Conservation (phyloP, 2,113 vertebrate genomes). For the Theropithecus gelada region DNA sequence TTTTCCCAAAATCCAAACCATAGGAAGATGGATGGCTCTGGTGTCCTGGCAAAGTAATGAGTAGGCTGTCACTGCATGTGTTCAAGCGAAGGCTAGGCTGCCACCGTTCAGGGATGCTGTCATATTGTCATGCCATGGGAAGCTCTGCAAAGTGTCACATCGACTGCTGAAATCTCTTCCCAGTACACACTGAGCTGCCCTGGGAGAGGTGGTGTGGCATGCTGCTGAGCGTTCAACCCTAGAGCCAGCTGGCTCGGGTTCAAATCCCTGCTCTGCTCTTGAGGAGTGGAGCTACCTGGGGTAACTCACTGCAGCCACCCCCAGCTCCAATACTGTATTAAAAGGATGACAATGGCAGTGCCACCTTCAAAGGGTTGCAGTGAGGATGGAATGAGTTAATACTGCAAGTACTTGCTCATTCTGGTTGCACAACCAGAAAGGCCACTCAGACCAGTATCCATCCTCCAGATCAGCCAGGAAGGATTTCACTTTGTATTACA, state of each 20-base stretch:
- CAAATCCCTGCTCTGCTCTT: neutral
- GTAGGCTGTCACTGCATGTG: neutral
- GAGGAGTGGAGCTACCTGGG: neutral
- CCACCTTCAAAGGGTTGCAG: neutral
- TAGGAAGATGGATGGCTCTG: neutral
- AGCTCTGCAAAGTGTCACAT: neutral
- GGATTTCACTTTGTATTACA: neutral
- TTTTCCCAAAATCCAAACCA: neutral
- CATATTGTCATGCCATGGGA: neutral
- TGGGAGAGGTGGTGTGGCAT: neutral
- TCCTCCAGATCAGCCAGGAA: neutral
- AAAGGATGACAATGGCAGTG: neutral
- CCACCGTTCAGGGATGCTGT: neutral
- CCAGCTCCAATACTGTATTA: neutral
- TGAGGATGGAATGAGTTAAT: neutral
- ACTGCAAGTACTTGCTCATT: neutral
- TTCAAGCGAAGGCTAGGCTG: neutral
- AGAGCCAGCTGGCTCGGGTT: neutral
- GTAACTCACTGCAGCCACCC: neutral
- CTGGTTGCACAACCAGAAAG: neutral
- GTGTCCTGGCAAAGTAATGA: neutral
- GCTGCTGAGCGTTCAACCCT: neutral
- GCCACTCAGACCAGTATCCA: neutral
- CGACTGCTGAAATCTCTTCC: neutral
- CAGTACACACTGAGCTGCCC: neutral